Evolutionary conservation across 2,888 invertebrate genomes (phyloP), one percentile per base, ranked within the genome.

Genomic region (Lapara coniferarum): DNA sequence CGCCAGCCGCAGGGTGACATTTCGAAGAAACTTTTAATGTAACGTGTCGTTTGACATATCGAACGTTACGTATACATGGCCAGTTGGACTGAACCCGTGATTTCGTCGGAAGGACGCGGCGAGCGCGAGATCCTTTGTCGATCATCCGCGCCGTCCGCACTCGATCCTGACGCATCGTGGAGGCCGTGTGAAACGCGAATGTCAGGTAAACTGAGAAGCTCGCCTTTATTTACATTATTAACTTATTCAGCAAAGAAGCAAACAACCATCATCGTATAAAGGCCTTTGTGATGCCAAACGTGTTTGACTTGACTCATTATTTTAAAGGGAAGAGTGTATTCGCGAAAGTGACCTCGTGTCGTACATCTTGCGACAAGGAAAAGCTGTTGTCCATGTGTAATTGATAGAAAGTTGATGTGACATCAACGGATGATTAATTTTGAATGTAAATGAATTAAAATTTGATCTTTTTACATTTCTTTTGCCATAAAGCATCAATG

Each of bases 21-120:
- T 93, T 93, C 93, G 90, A 75, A 80, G 93, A 92, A 93, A 84
- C 86, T 85, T 83, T 85, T 84, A 86, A 85, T 85, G 85, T 86
- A 82, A 81, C 86, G 82, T 81, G 83, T 85, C 82, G 86, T 85
- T 84, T 84, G 81, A 83, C 79, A 81, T 81, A 86, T 86, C 85
- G 84, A 84, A 81, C 84, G 88, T 86, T 91, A 92, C 91, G 88
- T 90, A 90, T 82, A 79, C 82, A 74, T 77, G 80, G 75, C 73
- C 78, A 77, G 71, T 74, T 72, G 71, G 72, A 77, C 78, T 79
- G 77, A 76, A 77, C 79, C 76, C 82, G 84, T 80, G 80, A 85
- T 83, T 84, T 84, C 84, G 75, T 77, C 77, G 82, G 83, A 85
- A 81, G 76, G 78, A 74, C 74, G 71, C 67, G 70, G 55, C 69